These are phyloP conservation scores for Ciona savignyi DNA, from an alignment of 23 tunicate species.

Conservation along the genomic window DNA sequence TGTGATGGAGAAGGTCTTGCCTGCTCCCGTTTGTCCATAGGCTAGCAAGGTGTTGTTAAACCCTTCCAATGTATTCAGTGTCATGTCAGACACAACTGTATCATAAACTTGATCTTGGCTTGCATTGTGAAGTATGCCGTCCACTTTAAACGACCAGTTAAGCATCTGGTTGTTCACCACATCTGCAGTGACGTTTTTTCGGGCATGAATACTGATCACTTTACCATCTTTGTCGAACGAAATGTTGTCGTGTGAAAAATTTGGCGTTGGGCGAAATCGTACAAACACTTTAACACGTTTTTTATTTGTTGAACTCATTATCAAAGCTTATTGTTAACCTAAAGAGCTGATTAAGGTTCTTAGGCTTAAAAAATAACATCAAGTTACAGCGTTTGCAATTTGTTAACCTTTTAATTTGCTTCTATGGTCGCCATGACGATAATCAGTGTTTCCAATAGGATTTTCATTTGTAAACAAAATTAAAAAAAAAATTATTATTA, in stretches of 20 bases:
- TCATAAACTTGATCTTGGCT: constrained; percentile 86
- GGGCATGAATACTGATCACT: constrained; percentile 71
- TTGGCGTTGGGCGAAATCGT: constrained; percentile 63
- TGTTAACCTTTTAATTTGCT: no score
- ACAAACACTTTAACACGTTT: constrained; percentile 69
- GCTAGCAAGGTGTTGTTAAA: constrained; percentile 77
- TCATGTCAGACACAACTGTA: constrained; percentile 69
- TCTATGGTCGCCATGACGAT: no score
- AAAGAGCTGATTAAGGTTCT: no score
- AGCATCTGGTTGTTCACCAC: constrained; percentile 54
- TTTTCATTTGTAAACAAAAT: no score
- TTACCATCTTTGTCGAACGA: constrained; percentile 38
- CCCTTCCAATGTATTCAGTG: constrained; percentile 64
- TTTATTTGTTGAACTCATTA: constrained; percentile 10
- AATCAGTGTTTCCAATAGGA: no score
- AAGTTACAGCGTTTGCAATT: no score
- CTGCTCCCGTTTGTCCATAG: constrained; percentile 95
- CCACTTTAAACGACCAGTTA: constrained; percentile 79
- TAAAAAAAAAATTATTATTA: no score
- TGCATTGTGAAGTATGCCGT: constrained; percentile 79
- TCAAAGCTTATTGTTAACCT: no score
- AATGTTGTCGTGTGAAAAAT: constrained; percentile 61
- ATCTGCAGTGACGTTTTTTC: constrained; percentile 29
- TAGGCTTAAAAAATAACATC: no score
- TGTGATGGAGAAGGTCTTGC: constrained; percentile 79